Percentiles rank a stretch among this genome's conserved stretches.
phyloP scores from a whole-genome alignment of 1,140 invertebrate species.

The Anoplophora glabripennis region DNA sequence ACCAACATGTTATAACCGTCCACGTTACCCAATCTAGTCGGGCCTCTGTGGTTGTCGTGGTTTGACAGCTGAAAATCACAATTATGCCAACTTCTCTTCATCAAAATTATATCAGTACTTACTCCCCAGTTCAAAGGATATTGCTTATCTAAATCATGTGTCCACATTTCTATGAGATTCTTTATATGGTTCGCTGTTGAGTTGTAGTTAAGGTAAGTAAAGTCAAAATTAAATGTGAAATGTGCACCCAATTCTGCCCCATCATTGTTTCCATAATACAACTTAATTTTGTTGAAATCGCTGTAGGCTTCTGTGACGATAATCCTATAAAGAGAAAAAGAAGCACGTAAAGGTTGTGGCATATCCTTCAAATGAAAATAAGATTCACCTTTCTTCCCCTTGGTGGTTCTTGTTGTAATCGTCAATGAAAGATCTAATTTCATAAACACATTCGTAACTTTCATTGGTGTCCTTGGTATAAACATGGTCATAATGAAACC shows the following conservation, averaged over 20 bases:
- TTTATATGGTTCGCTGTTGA: conserved; percentile 62
- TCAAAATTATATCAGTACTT: too few species aligned
- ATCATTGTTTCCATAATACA: conserved; percentile 55
- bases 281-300: conserved; percentile 53
- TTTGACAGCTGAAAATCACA: conserved; percentile 54
- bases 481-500: conserved; percentile 59
- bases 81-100: too few species aligned
- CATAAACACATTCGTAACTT: conserved; percentile 59
- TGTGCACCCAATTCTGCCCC: conserved; percentile 55
- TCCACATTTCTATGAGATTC: conserved; percentile 55
- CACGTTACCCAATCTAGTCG: conserved; percentile 50
- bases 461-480: conserved; percentile 62
- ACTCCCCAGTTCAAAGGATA: conserved; percentile 60
- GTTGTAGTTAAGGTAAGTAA: conserved; percentile 54
- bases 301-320: conserved; percentile 68
- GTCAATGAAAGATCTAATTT: conserved; percentile 64
- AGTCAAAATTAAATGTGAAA: conserved; percentile 66
- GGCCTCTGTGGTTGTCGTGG: conserved; percentile 54
- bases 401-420: conserved; percentile 53
- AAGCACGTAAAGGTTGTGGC: not conserved
- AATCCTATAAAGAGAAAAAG: conserved; percentile 48
- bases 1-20: conserved; percentile 55
- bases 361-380: conserved; percentile 57
- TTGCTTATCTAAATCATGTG: conserved; percentile 54
- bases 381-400: conserved; percentile 44